Conservation (phyloP, 2,797 vertebrate species). For the Cichlasoma orientale region DNA sequence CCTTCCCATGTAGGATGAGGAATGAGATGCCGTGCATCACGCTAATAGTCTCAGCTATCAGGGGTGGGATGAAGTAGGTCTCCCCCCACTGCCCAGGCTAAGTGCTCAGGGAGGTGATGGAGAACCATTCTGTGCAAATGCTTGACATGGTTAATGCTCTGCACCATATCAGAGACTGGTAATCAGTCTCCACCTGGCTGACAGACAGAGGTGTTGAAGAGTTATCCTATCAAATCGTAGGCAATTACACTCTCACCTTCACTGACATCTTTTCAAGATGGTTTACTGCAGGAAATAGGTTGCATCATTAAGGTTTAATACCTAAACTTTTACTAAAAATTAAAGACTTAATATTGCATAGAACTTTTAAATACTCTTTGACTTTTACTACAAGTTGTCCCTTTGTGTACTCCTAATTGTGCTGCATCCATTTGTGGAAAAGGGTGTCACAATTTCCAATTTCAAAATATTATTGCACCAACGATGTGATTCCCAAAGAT, state of each 20-base stretch:
- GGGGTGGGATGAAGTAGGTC: conserved; percentile 54
- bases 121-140: conserved; percentile 65
- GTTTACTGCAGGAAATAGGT: background rate
- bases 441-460: background rate
- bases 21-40: conserved; percentile 73
- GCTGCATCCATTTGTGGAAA: background rate
- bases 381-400: background rate
- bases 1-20: conserved; percentile 62
- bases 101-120: conserved; percentile 71
- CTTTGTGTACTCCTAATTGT: background rate
- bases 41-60: conserved; percentile 69
- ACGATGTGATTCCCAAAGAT: no score
- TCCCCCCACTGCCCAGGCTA: conserved; percentile 49
- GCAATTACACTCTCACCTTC: conserved; percentile 25
- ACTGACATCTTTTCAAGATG: background rate
- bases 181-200: conserved; percentile 61
- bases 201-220: conserved; percentile 57
- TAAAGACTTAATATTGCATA: background rate
- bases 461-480: background rate
- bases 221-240: conserved; percentile 50
- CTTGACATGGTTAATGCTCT: conserved; percentile 71
- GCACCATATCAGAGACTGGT: conserved; percentile 55
- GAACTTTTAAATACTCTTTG: background rate
- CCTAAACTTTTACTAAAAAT: background rate
- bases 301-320: background rate